Evolutionary conservation across 2,888 invertebrate genomes (phyloP).

Genomic region (Lamellibrachia columna): DNA sequence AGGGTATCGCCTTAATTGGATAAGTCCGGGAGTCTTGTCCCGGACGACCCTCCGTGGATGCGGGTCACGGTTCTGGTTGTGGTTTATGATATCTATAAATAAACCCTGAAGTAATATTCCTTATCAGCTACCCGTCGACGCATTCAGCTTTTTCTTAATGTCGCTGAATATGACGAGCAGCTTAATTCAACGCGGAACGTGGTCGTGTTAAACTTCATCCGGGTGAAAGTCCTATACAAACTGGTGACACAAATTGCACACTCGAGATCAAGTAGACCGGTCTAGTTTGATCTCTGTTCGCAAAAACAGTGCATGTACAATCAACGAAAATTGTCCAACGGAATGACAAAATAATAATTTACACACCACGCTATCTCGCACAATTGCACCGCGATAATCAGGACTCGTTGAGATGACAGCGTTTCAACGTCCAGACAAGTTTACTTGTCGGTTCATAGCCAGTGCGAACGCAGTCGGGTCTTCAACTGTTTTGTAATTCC

Average conservation of each 20-base stretch:
- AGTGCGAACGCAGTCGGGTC: not conserved
- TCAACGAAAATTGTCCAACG: not conserved
- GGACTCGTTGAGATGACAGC: not conserved
- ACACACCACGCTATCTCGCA: not conserved
- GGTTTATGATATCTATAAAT: not conserved
- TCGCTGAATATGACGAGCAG: not conserved
- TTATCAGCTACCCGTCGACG: not conserved
- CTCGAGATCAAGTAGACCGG: not conserved
- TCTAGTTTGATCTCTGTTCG: not conserved
- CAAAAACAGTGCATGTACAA: not conserved
- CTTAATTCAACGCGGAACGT: not conserved
- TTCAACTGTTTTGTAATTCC: not conserved
- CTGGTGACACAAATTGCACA: not conserved
- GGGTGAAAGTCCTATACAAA: not conserved
- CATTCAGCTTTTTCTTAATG: too few species aligned
- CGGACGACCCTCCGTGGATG: not conserved
- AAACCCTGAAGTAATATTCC: not conserved
- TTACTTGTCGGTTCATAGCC: not conserved
- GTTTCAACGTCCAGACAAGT: not conserved
- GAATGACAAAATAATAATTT: not conserved
- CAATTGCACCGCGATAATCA: not conserved
- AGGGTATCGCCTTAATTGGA: not conserved
- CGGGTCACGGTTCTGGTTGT: not conserved
- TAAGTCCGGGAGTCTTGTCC: not conserved
- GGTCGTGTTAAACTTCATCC: not conserved